phyloP scores from a whole-genome alignment of 2,797 vertebrate genomes.

The Anas acuta region DNA sequence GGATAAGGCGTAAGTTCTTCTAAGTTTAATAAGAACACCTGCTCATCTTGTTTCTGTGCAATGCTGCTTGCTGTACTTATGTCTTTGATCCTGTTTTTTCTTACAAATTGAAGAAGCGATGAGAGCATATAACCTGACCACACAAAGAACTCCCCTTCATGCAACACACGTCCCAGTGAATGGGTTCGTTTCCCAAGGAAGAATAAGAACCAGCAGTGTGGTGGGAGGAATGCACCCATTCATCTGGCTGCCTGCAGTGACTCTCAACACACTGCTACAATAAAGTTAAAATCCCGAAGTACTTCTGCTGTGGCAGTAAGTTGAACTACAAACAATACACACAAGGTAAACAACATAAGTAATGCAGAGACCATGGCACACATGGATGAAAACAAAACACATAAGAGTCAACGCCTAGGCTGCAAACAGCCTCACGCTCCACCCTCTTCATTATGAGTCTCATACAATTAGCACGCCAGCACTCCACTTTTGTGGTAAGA shows the following conservation, averaged over 20 bases:
- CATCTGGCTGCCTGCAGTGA: not conserved
- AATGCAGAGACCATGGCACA: not conserved
- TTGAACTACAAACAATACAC: not conserved
- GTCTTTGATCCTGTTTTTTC: not conserved
- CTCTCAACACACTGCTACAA: not conserved
- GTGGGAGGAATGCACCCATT: fast-evolving
- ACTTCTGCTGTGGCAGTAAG: not conserved
- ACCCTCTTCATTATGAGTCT: not conserved
- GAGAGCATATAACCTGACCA: not conserved
- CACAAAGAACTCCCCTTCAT: not conserved
- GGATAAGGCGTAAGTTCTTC: not conserved
- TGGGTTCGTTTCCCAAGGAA: not conserved
- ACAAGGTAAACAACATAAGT: not conserved
- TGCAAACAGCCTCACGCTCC: not conserved
- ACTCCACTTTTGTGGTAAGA: not conserved
- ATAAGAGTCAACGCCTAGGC: not conserved
- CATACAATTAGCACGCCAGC: not conserved
- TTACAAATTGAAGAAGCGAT: not conserved
- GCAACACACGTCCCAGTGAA: not conserved
- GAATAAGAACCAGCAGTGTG: fast-evolving
- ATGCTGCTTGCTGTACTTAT: not conserved
- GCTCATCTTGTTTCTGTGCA: not conserved
- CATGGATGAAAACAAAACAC: fast-evolving
- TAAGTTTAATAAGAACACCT: not conserved
- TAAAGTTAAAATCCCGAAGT: not conserved